A percentile compares a stretch with the other conserved stretches of the same genome.
These are phyloP conservation scores for Acestrorhynchus altus DNA, from an alignment of 2,797 vertebrate species.

Conservation along the genomic window DNA sequence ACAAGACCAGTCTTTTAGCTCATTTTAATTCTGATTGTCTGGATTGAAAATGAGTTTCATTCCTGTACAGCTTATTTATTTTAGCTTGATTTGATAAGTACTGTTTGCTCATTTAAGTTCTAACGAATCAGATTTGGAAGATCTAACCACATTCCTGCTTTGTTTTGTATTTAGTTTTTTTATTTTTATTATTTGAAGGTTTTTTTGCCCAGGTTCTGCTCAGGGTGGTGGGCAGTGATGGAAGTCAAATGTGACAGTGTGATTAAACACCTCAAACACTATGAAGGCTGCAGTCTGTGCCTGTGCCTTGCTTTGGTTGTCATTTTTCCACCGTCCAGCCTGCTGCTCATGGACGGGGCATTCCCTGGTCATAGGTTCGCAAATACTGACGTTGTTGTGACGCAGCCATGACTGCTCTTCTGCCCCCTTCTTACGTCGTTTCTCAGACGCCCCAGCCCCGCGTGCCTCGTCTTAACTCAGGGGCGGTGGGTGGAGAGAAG, in stretches of 20 bases:
- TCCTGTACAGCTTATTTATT: constrained; percentile 46
- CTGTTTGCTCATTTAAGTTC: not conserved
- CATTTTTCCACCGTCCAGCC: not conserved
- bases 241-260: not conserved
- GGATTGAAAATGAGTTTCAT: constrained; percentile 8
- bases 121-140: constrained; percentile 14
- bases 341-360: constrained; percentile 35
- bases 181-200: constrained; percentile 67
- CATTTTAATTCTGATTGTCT: not conserved
- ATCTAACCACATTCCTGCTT: constrained; percentile 60
- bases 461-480: constrained; percentile 15
- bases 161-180: constrained; percentile 65
- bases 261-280: constrained; percentile 1
- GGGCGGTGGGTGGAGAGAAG: too few species aligned
- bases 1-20: constrained; percentile 34
- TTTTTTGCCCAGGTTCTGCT: constrained; percentile 50
- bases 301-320: not conserved
- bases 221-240: not conserved
- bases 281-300: not conserved
- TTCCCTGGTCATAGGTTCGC: constrained; percentile 52
- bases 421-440: constrained; percentile 60
- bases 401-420: constrained; percentile 67
- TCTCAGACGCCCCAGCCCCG: constrained; percentile 36
- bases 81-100: constrained; percentile 6
- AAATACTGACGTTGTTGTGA: constrained; percentile 72